Evolutionary conservation across 2,797 vertebrate species (phyloP), one percentile per base, ranked within the genome.

Genomic region (Myotis findleyi): DNA sequence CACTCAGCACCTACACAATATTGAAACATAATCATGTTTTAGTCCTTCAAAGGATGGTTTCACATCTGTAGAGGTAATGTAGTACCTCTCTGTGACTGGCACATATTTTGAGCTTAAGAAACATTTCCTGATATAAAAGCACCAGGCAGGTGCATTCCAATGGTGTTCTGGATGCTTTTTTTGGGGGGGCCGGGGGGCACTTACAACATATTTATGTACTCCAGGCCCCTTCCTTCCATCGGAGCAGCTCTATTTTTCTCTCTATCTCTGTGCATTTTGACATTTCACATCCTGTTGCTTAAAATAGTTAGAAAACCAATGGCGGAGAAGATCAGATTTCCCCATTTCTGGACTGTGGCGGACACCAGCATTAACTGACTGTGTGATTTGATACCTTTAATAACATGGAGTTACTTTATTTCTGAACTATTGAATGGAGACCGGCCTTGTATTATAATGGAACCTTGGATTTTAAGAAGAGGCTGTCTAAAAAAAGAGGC

Each of bases 251-350:
- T 36, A 9, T 38, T 77, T 72, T 73, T 84, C 11, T 84, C 11
- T 38, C 38, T 49, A 1, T 62, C 69, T 51, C 30, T 89, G 14
- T 89, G 14, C 13, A 6, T 89, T 76, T 83, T 87, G 71, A 49
- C 36, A 41, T 44, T 59, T 38, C n/a, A 53, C 7, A 41, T 82
- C 47, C n/a, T 62, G 7, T 57, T 88, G 20, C 77, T 91, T 75
- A 64, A 77, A 90, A 53, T 87, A 62, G 18, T 84, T 93, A 77
- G 62, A 84, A 91, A 88, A 51, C 59, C 38, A 81, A 2, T 18
- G 68, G 23, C 0, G 0, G 27, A 44, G 72, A 85, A 79, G 59
- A 59, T 89, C 64, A 27, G 53, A 20, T 81, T 38, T 71, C 41
- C n/a, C 27, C 10, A 14, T 90, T 93, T 41, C n/a, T 90, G 64